Evolutionary conservation across 2,888 invertebrate genomes (phyloP).

Genomic region (Cephus sareptanus): DNA sequence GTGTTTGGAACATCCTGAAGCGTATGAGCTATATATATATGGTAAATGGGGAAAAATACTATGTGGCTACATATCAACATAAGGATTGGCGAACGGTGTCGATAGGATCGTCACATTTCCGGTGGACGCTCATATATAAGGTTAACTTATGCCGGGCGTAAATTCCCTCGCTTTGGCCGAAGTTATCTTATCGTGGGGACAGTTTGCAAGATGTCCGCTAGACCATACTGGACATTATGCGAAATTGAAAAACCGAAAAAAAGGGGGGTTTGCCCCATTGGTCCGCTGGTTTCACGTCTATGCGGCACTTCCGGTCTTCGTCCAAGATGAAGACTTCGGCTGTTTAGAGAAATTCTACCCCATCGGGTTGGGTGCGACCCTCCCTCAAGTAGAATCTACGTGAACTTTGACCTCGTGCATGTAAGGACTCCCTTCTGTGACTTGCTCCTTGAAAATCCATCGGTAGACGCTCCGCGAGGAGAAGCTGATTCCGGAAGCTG

Average conservation of each 20-base stretch:
- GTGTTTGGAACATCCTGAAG: background rate
- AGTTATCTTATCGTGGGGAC: conserved; percentile 61
- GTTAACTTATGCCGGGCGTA: conserved; percentile 62
- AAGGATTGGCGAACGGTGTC: conserved; percentile 39
- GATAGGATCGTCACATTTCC: conserved; percentile 66
- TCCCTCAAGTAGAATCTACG: background rate
- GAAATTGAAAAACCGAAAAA: conserved; percentile 63
- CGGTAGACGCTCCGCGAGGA: background rate
- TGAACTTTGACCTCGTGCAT: background rate
- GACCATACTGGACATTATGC: conserved; percentile 59
- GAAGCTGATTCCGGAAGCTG: background rate
- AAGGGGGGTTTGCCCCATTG: conserved; percentile 5
- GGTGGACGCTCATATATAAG: conserved; percentile 63
- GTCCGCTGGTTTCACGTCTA: conserved; percentile 19
- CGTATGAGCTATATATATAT: background rate
- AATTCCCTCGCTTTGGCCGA: conserved; percentile 52
- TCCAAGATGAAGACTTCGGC: conserved; percentile 2
- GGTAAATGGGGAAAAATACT: conserved; percentile 50
- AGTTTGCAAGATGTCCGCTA: conserved; percentile 51
- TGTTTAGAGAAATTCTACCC: background rate
- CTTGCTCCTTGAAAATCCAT: background rate
- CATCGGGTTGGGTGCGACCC: background rate
- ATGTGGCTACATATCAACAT: conserved; percentile 52
- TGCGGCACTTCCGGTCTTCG: conserved; percentile 25
- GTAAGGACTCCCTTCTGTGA: background rate